Evolutionary conservation across 2,113 vertebrate genomes (phyloP).

Genomic region (Seriola quinqueradiata): DNA sequence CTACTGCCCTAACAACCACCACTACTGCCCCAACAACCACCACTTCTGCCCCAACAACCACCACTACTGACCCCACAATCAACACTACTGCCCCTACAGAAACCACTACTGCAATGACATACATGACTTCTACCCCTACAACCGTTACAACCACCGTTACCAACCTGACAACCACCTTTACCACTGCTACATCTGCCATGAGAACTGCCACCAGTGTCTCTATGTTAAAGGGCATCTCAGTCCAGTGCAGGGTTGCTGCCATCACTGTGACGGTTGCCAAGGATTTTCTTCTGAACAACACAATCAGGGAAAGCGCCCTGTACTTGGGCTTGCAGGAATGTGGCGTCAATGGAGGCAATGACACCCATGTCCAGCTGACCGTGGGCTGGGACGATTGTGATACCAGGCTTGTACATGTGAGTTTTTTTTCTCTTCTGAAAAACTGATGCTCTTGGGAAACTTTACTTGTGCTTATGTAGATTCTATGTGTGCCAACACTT

Average conservation of each 20-base stretch:
- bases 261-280: slow-evolving; percentile 83
- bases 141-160: background rate
- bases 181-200: too few relatives aligned
- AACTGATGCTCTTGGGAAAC: background rate
- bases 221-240: slow-evolving; percentile 52
- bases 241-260: slow-evolving; percentile 83
- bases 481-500: background rate
- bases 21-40: background rate
- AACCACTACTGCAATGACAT: background rate
- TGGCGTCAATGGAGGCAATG: slow-evolving; percentile 79
- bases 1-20: background rate
- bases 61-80: background rate
- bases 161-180: too few relatives aligned
- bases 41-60: background rate
- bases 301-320: slow-evolving; percentile 82
- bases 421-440: slow-evolving; percentile 49
- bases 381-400: slow-evolving; percentile 86
- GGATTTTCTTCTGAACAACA: slow-evolving; percentile 80
- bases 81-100: background rate
- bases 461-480: background rate
- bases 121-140: background rate
- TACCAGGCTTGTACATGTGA: slow-evolving; percentile 83
- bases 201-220: background rate
- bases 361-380: slow-evolving; percentile 83
- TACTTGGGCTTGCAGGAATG: slow-evolving; percentile 87